Evolutionary conservation across 1,140 invertebrate species (phyloP).

Genomic region (Magallana gigas): DNA sequence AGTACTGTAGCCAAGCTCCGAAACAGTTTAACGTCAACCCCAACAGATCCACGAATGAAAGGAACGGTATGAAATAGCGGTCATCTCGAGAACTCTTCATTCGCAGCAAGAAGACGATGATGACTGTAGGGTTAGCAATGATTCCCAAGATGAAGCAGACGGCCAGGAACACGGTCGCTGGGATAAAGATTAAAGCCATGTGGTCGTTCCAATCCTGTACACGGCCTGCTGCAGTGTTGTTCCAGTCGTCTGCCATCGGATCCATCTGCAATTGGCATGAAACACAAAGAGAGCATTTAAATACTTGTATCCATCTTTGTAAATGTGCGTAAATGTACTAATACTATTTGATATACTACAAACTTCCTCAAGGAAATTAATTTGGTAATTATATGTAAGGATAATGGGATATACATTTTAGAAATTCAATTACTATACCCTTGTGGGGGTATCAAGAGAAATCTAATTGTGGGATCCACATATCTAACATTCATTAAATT

Average conservation of each 20-base stretch:
- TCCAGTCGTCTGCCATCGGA: background rate
- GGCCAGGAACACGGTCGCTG: constrained; percentile 12
- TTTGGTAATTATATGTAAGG: background rate
- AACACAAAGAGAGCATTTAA: background rate
- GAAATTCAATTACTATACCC: background rate
- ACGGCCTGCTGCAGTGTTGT: background rate
- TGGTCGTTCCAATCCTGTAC: constrained; percentile 43
- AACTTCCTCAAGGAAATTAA: background rate
- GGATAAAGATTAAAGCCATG: constrained; percentile 16
- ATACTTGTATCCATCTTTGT: background rate
- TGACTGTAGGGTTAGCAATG: constrained; percentile 35
- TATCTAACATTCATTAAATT: too few relatives aligned
- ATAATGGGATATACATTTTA: background rate
- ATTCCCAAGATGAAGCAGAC: constrained; percentile 39
- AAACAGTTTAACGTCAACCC: background rate
- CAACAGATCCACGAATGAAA: constrained; percentile 42
- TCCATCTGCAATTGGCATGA: background rate
- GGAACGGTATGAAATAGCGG: constrained; percentile 47
- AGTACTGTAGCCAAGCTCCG: constrained; percentile 4
- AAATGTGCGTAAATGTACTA: background rate
- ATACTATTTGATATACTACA: background rate
- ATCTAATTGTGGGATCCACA: too few relatives aligned
- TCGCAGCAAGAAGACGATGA: constrained; percentile 31
- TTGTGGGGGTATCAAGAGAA: too few relatives aligned
- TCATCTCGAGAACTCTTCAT: constrained; percentile 26